Conservation (phyloP, 2,113 vertebrate species). For the Toxotes chatareus region DNA sequence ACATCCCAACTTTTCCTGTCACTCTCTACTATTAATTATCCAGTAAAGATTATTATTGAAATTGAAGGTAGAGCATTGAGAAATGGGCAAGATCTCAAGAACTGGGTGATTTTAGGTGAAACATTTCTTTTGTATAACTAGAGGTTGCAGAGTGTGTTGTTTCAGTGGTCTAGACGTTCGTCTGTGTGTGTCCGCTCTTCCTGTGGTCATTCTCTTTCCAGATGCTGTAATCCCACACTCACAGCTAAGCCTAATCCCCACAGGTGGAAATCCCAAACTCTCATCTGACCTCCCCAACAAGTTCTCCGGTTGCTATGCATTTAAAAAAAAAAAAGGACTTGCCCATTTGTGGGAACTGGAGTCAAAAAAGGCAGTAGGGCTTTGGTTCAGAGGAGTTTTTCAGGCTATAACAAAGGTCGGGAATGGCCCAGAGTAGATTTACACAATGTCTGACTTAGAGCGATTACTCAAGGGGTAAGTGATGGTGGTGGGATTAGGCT, state of each 20-base stretch:
- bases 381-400: conserved; percentile 48
- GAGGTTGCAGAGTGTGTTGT: background rate
- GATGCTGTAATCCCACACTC: conserved; percentile 64
- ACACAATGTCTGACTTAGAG: conserved; percentile 51
- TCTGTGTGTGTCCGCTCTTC: conserved; percentile 29
- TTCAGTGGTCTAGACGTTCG: conserved; percentile 1
- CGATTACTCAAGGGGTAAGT: conserved; percentile 49
- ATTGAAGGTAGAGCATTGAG: background rate
- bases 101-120: background rate
- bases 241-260: conserved; percentile 39
- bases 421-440: conserved; percentile 39
- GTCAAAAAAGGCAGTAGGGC: conserved; percentile 17
- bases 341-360: conserved; percentile 27
- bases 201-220: conserved; percentile 59
- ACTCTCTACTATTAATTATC: background rate
- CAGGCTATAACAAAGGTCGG: conserved; percentile 51
- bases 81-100: background rate
- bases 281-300: conserved; percentile 22
- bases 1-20: background rate
- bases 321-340: conserved; percentile 21
- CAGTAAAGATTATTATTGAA: background rate
- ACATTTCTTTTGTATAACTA: background rate
- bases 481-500: conserved; percentile 59
- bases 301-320: conserved; percentile 36
- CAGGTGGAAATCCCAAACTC: conserved; percentile 50